Conservation (phyloP, 2,113 vertebrate species). For the Rattus rattus region DNA sequence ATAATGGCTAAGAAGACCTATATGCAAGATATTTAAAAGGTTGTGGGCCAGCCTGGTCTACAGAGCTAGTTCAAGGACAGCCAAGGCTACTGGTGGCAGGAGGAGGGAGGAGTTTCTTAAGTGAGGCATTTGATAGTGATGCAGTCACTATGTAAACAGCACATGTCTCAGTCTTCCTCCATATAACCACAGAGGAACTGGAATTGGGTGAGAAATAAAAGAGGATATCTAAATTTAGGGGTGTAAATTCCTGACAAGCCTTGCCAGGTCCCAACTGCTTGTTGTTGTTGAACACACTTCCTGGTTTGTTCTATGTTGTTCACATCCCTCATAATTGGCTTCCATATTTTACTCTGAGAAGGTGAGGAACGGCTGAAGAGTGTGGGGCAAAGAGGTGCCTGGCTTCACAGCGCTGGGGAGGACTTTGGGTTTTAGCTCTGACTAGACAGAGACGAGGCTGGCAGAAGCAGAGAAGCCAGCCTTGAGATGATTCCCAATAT, state of each 20-base stretch:
- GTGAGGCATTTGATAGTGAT: background rate
- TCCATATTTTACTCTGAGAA: background rate
- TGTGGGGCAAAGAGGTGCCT: background rate
- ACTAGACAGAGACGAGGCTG: background rate
- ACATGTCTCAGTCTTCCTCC: background rate
- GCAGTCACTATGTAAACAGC: background rate
- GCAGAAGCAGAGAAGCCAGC: background rate
- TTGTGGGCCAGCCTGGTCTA: background rate
- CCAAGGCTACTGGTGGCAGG: accelerated
- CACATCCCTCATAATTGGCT: background rate
- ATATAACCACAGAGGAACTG: background rate
- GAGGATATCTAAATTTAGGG: background rate
- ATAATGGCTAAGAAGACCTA: background rate
- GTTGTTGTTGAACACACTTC: background rate
- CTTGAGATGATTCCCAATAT: background rate
- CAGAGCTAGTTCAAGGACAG: background rate
- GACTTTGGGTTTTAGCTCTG: background rate
- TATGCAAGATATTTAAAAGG: background rate
- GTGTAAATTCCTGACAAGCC: background rate
- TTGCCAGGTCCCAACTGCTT: background rate
- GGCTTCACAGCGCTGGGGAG: accelerated
- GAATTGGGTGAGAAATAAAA: background rate
- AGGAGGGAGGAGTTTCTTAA: background rate
- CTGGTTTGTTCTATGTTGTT: background rate
- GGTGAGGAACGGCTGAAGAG: background rate